Conservation (phyloP, 2,888 invertebrate species). For the Apodemia duryi region DNA sequence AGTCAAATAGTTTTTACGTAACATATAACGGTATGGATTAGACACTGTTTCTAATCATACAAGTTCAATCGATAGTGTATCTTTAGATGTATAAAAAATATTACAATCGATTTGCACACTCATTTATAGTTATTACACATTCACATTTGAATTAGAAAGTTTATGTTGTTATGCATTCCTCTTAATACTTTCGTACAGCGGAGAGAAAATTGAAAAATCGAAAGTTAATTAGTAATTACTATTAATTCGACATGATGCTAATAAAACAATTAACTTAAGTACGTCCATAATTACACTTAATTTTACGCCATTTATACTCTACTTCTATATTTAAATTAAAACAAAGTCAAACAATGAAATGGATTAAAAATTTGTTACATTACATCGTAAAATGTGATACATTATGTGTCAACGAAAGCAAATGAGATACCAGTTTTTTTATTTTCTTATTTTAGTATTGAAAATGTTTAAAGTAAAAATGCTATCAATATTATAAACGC, state of each 20-base stretch:
- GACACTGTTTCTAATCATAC: slow-evolving; percentile 14
- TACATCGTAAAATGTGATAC: no score
- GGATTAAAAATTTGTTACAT: no score
- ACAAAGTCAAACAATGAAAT: no score
- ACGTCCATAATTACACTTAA: not conserved
- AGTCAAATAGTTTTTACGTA: not conserved
- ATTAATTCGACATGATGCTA: not conserved
- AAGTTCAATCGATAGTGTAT: slow-evolving; percentile 37
- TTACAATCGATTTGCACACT: slow-evolving; percentile 38
- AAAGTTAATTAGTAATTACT: slow-evolving; percentile 15
- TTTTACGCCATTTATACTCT: no score
- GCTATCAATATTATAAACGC: no score
- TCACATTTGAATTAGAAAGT: slow-evolving; percentile 40
- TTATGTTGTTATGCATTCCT: slow-evolving; percentile 19
- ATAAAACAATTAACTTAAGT: not conserved
- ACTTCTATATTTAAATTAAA: no score
- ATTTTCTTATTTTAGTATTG: no score
- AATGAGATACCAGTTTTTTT: no score
- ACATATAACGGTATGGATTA: not conserved
- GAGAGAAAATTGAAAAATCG: slow-evolving; percentile 18
- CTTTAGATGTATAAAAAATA: slow-evolving; percentile 37
- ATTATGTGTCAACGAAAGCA: no score
- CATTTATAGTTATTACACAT: slow-evolving; percentile 30
- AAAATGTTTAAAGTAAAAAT: no score
- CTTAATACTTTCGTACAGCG: slow-evolving; percentile 6